Base-by-base conservation (phyloP, 2,113 vertebrate species). In the Trogon melanurus region DNA sequence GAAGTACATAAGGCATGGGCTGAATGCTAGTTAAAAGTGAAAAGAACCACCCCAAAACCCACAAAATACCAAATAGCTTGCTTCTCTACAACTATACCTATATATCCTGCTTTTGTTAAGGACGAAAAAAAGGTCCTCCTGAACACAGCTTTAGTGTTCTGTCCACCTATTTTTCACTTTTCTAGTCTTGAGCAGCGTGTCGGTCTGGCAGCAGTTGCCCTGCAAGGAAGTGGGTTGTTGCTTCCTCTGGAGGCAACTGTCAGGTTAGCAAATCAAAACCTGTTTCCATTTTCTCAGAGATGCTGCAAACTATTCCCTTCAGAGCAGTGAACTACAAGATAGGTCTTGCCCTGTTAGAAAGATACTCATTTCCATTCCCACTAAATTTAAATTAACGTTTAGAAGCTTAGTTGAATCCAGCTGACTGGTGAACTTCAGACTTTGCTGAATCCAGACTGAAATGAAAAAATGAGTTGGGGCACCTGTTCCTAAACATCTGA, bases 21-120 rank as follows among this genome's bases (percentile, higher is more conserved):
- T 79, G 38, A 91, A 67, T 56, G 21, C n/a, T 58, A 36, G 11
- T 38, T 95, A 23, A 20, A 88, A 71, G 19, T 11, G 17, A 1
- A 3, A 6, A 7, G 5, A 2, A 3, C 6, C 41, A 41, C 41
- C 41, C 41, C 41, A 2, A 2, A 13, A 16, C 2, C 3, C 3
- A 6, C 32, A 44, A 41, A 70, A 47, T 30, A 45, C 18, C 27
- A 45, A 62, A 54, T 25, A 58, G 3, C 16, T 66, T 27, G 1
- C 79, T 91, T 81, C 29, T 86, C 10, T 76, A 11, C 12, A 64
- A 20, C 8, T 54, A 25, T 72, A 36, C 13, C n/a, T 54, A 27
- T n/a, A 13, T n/a, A 58, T n/a, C 20, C 36, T 2, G 7, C 12
- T 61, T 64, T 34, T 47, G 5, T 70, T 79, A 44, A 80, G 13